A percentile compares a stretch with the other conserved stretches of the same genome.
phyloP scores from a whole-genome alignment of 2,888 invertebrate species.

The Drosophila flavopinicola region DNA sequence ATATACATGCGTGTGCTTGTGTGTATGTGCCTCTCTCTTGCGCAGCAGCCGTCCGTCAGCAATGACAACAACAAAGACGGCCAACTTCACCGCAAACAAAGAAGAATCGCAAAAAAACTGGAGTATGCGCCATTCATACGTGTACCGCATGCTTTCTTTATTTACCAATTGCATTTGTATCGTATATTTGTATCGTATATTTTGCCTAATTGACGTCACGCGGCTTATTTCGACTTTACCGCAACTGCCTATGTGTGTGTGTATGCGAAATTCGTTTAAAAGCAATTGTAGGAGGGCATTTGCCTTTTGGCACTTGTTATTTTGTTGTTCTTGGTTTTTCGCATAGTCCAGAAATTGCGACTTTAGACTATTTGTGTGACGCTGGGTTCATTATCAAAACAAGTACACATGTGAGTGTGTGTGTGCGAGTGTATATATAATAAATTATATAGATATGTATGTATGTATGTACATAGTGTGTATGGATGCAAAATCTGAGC shows the following conservation, averaged over 20 bases:
- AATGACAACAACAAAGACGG: constrained; percentile 65
- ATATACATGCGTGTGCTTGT: too few relatives aligned
- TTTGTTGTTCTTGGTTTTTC: constrained; percentile 45
- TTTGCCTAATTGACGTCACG: constrained; percentile 67
- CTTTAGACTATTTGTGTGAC: constrained; percentile 60
- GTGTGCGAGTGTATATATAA: constrained; percentile 13
- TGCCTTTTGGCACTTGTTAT: constrained; percentile 55
- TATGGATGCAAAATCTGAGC: constrained; percentile 42
- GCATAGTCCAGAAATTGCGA: constrained; percentile 70
- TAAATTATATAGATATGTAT: constrained; percentile 2
- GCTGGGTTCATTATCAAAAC: constrained; percentile 63
- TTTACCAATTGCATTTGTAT: constrained; percentile 54
- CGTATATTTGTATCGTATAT: constrained; percentile 54
- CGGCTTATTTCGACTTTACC: constrained; percentile 40
- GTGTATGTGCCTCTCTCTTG: constrained; percentile 26
- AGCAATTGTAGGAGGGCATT: constrained; percentile 66
- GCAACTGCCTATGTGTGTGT: constrained; percentile 3
- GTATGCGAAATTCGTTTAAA: constrained; percentile 50
- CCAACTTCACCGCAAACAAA: constrained; percentile 60
- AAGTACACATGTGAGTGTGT: constrained; percentile 22
- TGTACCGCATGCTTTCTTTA: constrained; percentile 17
- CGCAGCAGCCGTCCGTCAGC: constrained; percentile 49
- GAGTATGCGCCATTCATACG: constrained; percentile 37
- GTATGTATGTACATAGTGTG: constrained; percentile 36
- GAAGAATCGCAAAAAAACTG: constrained; percentile 32